Evolutionary conservation across 1,140 invertebrate genomes (phyloP), one percentile per base, ranked within the genome.

Genomic region (Diprion similis): DNA sequence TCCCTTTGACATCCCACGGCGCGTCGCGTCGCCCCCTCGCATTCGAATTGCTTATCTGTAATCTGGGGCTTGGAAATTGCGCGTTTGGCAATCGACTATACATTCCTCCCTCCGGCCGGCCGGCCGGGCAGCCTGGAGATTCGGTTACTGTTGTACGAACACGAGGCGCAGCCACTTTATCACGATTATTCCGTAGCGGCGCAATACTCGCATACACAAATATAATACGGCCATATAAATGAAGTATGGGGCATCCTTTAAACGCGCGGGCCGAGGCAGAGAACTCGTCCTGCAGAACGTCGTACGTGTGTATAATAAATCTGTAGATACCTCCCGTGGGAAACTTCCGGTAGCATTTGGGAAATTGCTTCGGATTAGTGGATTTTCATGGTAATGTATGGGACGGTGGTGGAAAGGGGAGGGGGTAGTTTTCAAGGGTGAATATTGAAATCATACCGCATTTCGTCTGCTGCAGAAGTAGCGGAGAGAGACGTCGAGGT

Each of bases 61-160:
- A 86, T 86, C 83, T 83, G 81, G 77, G 76, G 79, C 82, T 80
- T 79, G 80, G 82, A 84, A 85, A 59, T 59, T 84, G 76, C 81
- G 75, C 83, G 51, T 59, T 59, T 59, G 51, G 6, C 51, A 59
- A 59, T 59, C 51, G 51, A 6, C n/a, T 59, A 59, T 59, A 59
- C 9, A 13, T 59, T 17, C 73, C 78, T 73, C 75, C 73, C 75
- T 65, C 72, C 73, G 71, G 77, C 69, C 76, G 71, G 74, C 48
- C 51, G 37, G 66, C 68, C 51, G 75, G 75, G 71, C 75, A 77
- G 72, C 71, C 65, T 10, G 37, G 64, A 68, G 51, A 72, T 72
- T 66, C 64, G 66, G 59, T 6, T 1, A n/a, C 66, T 37, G 24
- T 37, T 37, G 24, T 37, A 37, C 24, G 24, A 37, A 37, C 24